Conservation (phyloP, 2,113 vertebrate species). For the Rynchops niger region DNA sequence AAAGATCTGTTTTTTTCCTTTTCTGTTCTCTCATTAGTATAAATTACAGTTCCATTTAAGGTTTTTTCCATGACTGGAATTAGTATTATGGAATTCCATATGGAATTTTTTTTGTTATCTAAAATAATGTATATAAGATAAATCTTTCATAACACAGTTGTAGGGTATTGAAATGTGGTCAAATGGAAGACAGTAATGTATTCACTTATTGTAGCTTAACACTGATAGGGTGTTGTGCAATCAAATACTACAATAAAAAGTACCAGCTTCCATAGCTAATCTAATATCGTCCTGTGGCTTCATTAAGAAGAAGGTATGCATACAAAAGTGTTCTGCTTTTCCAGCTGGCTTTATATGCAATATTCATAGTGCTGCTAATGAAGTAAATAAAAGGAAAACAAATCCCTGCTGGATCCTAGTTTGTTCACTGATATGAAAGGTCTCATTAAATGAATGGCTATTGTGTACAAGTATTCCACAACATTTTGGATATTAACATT, state of each 20-base stretch:
- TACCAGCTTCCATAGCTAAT: not conserved
- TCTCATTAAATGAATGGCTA: slow-evolving; percentile 30
- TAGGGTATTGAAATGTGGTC: not conserved
- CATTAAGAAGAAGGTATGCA: slow-evolving; percentile 10
- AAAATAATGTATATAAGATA: not conserved
- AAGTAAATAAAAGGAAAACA: slow-evolving; percentile 36
- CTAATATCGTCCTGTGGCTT: slow-evolving; percentile 15
- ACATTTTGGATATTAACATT: not conserved
- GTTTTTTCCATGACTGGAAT: not conserved
- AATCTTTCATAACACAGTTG: not conserved
- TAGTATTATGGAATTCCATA: not conserved
- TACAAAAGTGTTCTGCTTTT: not conserved
- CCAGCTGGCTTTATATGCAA: not conserved
- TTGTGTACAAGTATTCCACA: not conserved
- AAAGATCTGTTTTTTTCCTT: not conserved
- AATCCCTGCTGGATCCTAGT: not conserved
- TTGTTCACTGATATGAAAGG: not conserved
- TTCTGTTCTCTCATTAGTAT: not conserved
- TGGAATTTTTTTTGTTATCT: not conserved
- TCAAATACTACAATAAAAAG: not conserved
- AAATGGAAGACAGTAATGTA: not conserved
- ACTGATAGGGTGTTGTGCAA: not conserved
- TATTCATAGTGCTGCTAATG: slow-evolving; percentile 1
- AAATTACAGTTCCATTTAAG: not conserved
- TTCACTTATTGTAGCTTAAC: not conserved